Evolutionary conservation across 2,113 vertebrate species (phyloP).

Genomic region (Nibea coibor): DNA sequence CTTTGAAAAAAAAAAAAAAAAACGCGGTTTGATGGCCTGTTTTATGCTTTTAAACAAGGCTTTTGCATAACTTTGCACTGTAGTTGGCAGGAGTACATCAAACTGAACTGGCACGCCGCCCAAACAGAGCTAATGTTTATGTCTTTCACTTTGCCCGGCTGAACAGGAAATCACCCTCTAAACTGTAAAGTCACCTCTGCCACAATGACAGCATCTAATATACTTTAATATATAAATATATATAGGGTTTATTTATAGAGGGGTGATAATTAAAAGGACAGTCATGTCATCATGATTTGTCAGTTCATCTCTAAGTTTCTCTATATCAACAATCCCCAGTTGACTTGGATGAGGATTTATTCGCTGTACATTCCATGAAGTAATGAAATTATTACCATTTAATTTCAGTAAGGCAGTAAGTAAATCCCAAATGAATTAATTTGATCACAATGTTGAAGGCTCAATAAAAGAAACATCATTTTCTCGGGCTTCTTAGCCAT

Average conservation of each 20-base stretch:
- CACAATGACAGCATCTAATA: not conserved
- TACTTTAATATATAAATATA: not conserved
- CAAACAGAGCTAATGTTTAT: conserved; percentile 9
- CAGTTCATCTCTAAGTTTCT: not conserved
- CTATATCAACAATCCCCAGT: not conserved
- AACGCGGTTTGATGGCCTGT: conserved; percentile 1
- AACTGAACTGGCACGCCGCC: conserved; percentile 1
- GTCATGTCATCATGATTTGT: not conserved
- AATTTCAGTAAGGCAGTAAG: not conserved
- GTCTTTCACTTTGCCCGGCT: conserved; percentile 8
- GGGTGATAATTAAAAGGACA: too few species aligned
- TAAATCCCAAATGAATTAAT: not conserved
- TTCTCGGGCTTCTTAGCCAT: too few species aligned
- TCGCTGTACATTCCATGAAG: not conserved
- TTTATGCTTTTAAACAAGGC: conserved; percentile 18
- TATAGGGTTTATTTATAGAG: too few species aligned
- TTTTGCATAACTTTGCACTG: conserved; percentile 23
- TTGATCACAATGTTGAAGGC: too few species aligned
- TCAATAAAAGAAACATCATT: not conserved
- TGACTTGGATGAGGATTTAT: not conserved
- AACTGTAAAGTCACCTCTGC: not conserved
- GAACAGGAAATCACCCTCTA: not conserved
- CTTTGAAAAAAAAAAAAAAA: not conserved
- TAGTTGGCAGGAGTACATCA: not conserved
- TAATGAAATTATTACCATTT: not conserved